phyloP scores from a whole-genome alignment of 1,140 invertebrate genomes.

The Lutraria rhynchaena region DNA sequence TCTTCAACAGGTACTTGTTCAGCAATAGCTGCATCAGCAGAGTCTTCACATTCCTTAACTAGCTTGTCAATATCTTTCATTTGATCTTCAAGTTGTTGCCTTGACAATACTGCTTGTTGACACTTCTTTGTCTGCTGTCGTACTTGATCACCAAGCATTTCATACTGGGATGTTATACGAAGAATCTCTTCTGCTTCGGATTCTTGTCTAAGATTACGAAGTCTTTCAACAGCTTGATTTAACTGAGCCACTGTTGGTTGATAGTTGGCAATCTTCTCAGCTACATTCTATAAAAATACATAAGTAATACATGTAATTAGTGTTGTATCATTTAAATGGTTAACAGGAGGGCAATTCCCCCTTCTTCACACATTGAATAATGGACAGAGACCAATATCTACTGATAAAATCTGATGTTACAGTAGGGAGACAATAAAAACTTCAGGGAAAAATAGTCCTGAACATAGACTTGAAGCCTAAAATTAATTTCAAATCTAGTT shows the following conservation, averaged over 20 bases:
- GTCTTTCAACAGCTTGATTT: slow-evolving; percentile 65
- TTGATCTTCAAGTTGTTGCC: slow-evolving; percentile 93
- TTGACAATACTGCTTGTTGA: slow-evolving; percentile 88
- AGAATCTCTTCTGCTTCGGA: slow-evolving; percentile 82
- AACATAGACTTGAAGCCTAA: too few relatives aligned
- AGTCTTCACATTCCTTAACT: slow-evolving; percentile 92
- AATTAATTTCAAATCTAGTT: too few relatives aligned
- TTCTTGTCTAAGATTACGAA: slow-evolving; percentile 69
- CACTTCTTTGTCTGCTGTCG: slow-evolving; percentile 72
- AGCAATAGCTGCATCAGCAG: slow-evolving; percentile 92
- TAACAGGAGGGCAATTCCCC: too few relatives aligned
- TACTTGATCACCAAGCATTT: slow-evolving; percentile 89
- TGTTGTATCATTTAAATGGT: too few relatives aligned
- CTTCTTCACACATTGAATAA: too few relatives aligned
- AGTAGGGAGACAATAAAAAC: too few relatives aligned
- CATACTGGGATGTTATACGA: slow-evolving; percentile 90
- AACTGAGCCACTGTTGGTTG: slow-evolving; percentile 70
- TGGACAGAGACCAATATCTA: too few relatives aligned
- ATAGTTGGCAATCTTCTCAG: slow-evolving; percentile 68
- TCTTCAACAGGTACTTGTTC: slow-evolving; percentile 90
- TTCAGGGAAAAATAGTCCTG: too few relatives aligned
- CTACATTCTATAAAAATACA: slow-evolving; percentile 61
- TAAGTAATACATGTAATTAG: too few relatives aligned
- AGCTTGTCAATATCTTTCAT: slow-evolving; percentile 94
- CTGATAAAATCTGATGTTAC: too few relatives aligned